Base-by-base conservation (phyloP, 2,888 invertebrate species). In the Serripes groenlandicus region DNA sequence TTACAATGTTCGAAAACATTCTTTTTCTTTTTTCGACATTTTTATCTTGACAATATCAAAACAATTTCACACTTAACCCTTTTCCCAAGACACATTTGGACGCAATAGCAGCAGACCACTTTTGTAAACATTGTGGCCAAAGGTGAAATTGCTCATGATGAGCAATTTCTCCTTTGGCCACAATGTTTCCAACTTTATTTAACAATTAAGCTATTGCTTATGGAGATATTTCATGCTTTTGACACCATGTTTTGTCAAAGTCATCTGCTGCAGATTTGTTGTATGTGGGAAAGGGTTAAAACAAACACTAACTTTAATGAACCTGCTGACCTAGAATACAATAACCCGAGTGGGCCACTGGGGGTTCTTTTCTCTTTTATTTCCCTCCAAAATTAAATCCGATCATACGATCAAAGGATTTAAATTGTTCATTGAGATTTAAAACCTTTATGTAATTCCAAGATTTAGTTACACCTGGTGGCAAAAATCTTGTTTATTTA, bases 371-470 rank as follows among this genome's bases (percentile, higher is more conserved):
- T 56, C 11, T 56, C 56, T 56, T 56, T n/a, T n/a, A n/a, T n/a
- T 56, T 23, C 56, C 56, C 3, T 23, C 23, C 23, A 23, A 56
- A 56, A n/a, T 56, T 26, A n/a, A 56, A 56, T 56, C 28, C 23
- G 56, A 11, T 56, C 56, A 15, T 56, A 56, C 28, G 56, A 56
- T 56, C 56, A 56, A 56, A 56, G 23, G 56, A 56, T 56, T 56
- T 26, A 56, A 11, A 56, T 11, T 56, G 56, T 56, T 26, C 23
- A 15, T 56, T 56, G 56, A 56, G 56, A 56, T 56, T 56, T 56
- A 23, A 56, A 21, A 56, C 56, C 56, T 56, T 56, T 56, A 26
- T 56, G 23, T 11, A n/a, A 11, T 56, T 23, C 23, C 23, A n/a
- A 21, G 11, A 56, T 56, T 56, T 23, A 3, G 56, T 23, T 26